These are phyloP conservation scores for Carassius gibelio DNA, from an alignment of 2,113 vertebrate species.

Conservation along the genomic window DNA sequence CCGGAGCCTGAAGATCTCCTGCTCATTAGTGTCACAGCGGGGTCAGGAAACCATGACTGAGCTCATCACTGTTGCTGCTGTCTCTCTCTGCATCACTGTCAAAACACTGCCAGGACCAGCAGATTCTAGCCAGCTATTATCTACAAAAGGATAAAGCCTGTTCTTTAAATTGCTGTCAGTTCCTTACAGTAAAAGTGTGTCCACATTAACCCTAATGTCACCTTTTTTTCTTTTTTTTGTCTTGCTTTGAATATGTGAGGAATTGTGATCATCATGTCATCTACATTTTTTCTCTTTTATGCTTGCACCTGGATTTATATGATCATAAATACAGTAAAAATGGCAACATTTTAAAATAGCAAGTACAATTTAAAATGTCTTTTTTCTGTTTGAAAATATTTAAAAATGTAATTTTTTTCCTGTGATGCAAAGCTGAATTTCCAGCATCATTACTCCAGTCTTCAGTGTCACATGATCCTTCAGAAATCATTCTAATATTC, in stretches of 20 bases:
- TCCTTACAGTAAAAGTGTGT: neutral
- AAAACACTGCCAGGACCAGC: conserved; percentile 10
- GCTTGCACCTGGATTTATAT: neutral
- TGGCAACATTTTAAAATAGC: neutral
- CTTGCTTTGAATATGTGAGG: neutral
- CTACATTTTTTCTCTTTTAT: neutral
- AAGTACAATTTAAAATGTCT: neutral
- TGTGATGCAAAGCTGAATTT: neutral
- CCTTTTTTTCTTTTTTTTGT: neutral
- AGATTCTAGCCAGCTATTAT: neutral
- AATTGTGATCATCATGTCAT: neutral
- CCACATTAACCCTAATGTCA: neutral
- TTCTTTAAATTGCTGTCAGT: conserved; percentile 11
- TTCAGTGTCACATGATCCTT: neutral
- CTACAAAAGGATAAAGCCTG: neutral
- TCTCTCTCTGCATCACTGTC: conserved; percentile 25
- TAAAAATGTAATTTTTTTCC: neutral
- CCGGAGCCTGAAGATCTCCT: neutral
- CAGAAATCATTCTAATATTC: neutral
- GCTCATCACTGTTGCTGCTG: neutral
- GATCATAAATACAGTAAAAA: neutral
- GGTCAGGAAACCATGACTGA: conserved; percentile 29
- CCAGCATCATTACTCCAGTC: neutral
- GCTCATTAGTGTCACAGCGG: conserved; percentile 39
- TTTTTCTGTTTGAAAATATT: neutral